phyloP scores from a whole-genome alignment of 2,888 invertebrate genomes.

The Phasia obesa region DNA sequence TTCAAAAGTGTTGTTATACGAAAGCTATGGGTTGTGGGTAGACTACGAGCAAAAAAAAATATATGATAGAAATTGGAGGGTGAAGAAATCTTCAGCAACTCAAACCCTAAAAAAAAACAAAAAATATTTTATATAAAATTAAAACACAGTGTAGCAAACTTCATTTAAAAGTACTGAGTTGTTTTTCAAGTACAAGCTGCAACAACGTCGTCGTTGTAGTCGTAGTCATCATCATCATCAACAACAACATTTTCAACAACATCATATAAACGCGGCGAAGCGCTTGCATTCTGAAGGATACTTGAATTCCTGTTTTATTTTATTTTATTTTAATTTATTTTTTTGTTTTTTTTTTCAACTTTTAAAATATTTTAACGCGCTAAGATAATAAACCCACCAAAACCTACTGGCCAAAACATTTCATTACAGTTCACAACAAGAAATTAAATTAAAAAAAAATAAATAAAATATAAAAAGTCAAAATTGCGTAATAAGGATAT shows the following conservation, averaged over 20 bases:
- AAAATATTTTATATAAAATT: conserved; percentile 52
- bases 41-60: not conserved
- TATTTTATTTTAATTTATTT: no score
- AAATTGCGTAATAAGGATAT: conserved; percentile 66
- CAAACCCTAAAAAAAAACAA: conserved; percentile 36
- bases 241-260: conserved; percentile 49
- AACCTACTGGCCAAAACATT: conserved; percentile 52
- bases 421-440: conserved; percentile 38
- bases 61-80: conserved; percentile 21
- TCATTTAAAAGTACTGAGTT: conserved; percentile 69
- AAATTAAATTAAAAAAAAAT: conserved; percentile 35
- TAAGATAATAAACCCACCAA: conserved; percentile 64
- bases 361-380: conserved; percentile 63
- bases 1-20: conserved; percentile 42
- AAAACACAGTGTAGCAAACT: conserved; percentile 67
- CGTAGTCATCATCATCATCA: conserved; percentile 26
- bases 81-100: conserved; percentile 39
- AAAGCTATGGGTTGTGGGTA: conserved; percentile 1
- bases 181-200: conserved; percentile 51
- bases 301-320: conserved; percentile 58
- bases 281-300: conserved; percentile 68
- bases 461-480: conserved; percentile 56
- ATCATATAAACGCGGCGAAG: conserved; percentile 69
- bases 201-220: conserved; percentile 45
- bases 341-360: conserved; percentile 17